Percentiles rank a stretch among this genome's conserved stretches.
Evolutionary conservation across 1,140 invertebrate species (phyloP).

Genomic region (Aphis craccivora): DNA sequence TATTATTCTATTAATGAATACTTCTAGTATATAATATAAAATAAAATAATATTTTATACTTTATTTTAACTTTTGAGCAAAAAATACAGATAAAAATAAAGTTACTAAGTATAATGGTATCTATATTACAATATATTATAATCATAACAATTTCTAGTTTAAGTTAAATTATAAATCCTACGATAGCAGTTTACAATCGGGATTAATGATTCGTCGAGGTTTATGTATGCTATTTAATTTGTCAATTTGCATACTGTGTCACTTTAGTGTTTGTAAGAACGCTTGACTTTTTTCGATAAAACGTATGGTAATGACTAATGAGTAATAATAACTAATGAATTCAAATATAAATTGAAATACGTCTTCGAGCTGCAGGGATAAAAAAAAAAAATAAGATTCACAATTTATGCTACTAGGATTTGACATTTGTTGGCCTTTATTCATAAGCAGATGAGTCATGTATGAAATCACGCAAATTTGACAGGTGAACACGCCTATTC

Average conservation of each 20-base stretch:
- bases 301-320: neutral
- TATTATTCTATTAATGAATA: neutral
- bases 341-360: neutral
- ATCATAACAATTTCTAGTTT: neutral
- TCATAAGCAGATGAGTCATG: slow-evolving; percentile 42
- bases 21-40: neutral
- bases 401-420: neutral
- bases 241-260: neutral
- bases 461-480: slow-evolving; percentile 52
- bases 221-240: neutral
- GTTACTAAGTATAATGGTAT: neutral
- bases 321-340: neutral
- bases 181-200: neutral
- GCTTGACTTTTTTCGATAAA: neutral
- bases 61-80: neutral
- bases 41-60: neutral
- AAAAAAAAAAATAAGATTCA: neutral
- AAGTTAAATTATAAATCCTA: neutral
- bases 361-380: neutral
- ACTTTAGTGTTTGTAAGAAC: neutral
- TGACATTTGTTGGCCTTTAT: slow-evolving; percentile 16
- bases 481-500: slow-evolving; percentile 43
- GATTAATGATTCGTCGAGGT: neutral
- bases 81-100: neutral
- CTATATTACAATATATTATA: neutral